Evolutionary conservation across 2,113 vertebrate genomes (phyloP), one percentile per base, ranked within the genome.

Genomic region (Oncorhynchus kisutch): DNA sequence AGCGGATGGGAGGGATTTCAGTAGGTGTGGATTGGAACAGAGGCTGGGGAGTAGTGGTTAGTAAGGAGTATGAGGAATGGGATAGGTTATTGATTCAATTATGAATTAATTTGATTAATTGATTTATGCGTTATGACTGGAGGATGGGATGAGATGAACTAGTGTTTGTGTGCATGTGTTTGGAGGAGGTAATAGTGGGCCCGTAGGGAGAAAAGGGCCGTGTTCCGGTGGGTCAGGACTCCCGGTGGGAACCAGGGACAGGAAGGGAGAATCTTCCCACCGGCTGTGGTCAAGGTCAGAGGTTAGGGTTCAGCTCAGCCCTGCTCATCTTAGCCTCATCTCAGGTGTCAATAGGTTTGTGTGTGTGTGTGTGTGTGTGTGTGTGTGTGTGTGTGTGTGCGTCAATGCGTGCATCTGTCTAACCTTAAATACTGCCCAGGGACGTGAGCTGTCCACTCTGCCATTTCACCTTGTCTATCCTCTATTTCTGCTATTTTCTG

Each of bases 271-370:
- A 45, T 64, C 29, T 75, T 72, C 72, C 27, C 75, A 77, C 71
- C 25, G 60, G 62, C 74, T 67, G 67, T 64, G 78, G 73, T 62
- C 78, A 72, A 72, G 82, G 82, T 81, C 67, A 78, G 25, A 71
- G 73, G 78, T 74, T 54, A 51, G 49, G 60, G 72, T 39, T 75
- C 51, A 82, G 65, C 24, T 75, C 34, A 82, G 65, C 22, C 29
- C 7, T 31, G 72, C 16, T 70, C 45, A 73, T 77, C 75, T 48
- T 16, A n/a, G 20, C 45, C 72, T 49, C 51, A 54, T 54, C 67
- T 73, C 67, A 83, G 78, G 78, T 80, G 59, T 71, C 66, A 29
- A 27, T 64, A 27, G 48, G n/a, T 66, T 5, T 66, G 64, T 66
- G 11, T 25, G n/a, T 67, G 65, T 67, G 25, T 31, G 8, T 29